Conservation (phyloP, 2,888 invertebrate species). For the Onchidella celtica region DNA sequence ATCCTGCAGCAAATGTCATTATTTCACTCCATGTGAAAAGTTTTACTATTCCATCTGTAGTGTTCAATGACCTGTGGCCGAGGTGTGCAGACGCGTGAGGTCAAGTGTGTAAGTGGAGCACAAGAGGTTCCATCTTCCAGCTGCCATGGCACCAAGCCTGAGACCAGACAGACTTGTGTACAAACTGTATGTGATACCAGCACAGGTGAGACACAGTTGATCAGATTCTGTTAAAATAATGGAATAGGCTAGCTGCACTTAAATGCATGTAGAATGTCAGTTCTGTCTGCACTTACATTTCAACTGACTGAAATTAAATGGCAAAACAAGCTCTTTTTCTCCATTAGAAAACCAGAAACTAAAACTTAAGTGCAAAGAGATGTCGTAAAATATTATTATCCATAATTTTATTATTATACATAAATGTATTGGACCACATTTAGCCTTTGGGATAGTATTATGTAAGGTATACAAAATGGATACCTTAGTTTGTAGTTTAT, state of each 20-base stretch:
- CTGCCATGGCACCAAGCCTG: constrained; percentile 60
- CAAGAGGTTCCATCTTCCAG: constrained; percentile 52
- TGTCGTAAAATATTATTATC: no score
- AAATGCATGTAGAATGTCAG: not conserved
- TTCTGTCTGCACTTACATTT: not conserved
- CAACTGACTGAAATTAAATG: no score
- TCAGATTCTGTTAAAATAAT: not conserved
- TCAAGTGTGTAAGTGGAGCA: constrained; percentile 58
- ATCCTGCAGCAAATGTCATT: no score
- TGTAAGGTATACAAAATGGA: no score
- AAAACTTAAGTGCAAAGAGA: no score
- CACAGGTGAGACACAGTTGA: constrained; percentile 55
- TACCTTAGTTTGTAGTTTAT: no score
- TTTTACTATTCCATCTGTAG: constrained; percentile 51
- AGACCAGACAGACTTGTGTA: constrained; percentile 58
- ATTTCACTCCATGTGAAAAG: no score
- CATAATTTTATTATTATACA: no score
- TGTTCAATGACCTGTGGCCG: constrained; percentile 67
- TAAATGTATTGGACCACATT: no score
- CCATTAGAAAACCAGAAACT: no score
- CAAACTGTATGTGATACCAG: constrained; percentile 60
- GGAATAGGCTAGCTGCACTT: not conserved
- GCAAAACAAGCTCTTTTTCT: no score
- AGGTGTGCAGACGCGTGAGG: constrained; percentile 60
- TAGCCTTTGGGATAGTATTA: no score